Percentiles rank a stretch among this genome's conserved stretches.
Conservation (phyloP, 1,140 invertebrate genomes). For the Drosophila murphyi region DNA sequence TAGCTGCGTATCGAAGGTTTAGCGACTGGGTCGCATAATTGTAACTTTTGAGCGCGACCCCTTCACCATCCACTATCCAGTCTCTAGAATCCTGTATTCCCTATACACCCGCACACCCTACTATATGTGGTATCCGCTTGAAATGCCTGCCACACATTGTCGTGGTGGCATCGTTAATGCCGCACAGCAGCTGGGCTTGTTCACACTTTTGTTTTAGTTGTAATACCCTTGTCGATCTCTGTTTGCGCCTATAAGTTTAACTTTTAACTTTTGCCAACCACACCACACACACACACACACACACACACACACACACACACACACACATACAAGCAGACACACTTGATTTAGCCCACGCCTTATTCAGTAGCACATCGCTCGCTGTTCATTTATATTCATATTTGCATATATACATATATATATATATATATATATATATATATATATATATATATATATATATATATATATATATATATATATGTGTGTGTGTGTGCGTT, state of each 20-base stretch:
- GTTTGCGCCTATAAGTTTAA: constrained; percentile 51
- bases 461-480: constrained; percentile 40
- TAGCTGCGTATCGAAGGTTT: constrained; percentile 31
- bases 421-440: constrained; percentile 68
- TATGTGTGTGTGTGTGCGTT: constrained; percentile 24
- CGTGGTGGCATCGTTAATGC: constrained; percentile 26
- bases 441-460: constrained; percentile 64
- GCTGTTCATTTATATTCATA: constrained; percentile 83
- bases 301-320: constrained; percentile 8
- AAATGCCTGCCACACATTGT: constrained; percentile 21
- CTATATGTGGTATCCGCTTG: not conserved
- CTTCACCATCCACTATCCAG: not conserved
- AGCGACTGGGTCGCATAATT: constrained; percentile 44
- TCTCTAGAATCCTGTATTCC: too few relatives aligned
- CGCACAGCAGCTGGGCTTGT: constrained; percentile 41
- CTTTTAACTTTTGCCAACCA: constrained; percentile 47
- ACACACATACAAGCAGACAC: constrained; percentile 1
- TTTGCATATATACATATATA: constrained; percentile 61
- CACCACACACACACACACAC: constrained; percentile 5
- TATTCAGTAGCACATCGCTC: constrained; percentile 31
- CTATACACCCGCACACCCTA: too few relatives aligned
- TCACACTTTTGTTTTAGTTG: constrained; percentile 58
- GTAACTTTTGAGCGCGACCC: constrained; percentile 9
- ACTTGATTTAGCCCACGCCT: not conserved
- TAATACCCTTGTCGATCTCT: constrained; percentile 44